Evolutionary conservation across 53 echinoderm and acorn worm genomes (phyloP).

Genomic region (Echinometra lucunter): DNA sequence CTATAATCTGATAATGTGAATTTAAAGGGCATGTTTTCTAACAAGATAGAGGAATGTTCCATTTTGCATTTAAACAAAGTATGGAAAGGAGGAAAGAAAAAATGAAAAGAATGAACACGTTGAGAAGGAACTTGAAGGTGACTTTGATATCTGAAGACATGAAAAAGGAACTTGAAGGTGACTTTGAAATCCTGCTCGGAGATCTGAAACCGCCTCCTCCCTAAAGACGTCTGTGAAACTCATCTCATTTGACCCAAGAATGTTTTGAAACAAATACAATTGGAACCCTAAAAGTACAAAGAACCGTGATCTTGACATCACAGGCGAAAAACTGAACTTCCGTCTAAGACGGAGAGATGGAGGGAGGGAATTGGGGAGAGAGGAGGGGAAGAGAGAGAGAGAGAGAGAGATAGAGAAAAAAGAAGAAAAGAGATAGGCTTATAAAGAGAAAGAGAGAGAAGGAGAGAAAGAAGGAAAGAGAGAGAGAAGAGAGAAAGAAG

Average conservation of each 20-base stretch:
- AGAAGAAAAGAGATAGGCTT: neutral
- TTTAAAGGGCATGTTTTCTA: neutral
- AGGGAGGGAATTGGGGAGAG: neutral
- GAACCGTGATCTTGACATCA: neutral
- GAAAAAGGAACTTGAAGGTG: neutral
- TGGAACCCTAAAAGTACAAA: slow-evolving; percentile 11
- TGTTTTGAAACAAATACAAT: neutral
- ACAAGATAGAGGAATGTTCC: neutral
- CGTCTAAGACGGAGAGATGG: neutral
- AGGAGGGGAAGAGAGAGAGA: neutral
- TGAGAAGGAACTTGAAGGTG: no score
- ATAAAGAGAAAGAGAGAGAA: slow-evolving; percentile 23
- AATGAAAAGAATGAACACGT: no score
- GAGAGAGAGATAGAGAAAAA: neutral
- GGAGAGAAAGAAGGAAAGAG: no score
- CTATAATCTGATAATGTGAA: neutral
- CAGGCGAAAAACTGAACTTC: neutral
- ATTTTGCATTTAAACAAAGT: neutral
- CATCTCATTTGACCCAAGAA: neutral
- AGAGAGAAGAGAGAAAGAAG: neutral
- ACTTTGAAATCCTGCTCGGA: neutral
- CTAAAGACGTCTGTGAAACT: neutral
- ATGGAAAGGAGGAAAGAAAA: no score
- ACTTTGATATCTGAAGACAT: neutral
- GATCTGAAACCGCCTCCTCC: neutral